phyloP scores from a whole-genome alignment of 2,797 vertebrate genomes.

The Gallinago nigripennis region DNA sequence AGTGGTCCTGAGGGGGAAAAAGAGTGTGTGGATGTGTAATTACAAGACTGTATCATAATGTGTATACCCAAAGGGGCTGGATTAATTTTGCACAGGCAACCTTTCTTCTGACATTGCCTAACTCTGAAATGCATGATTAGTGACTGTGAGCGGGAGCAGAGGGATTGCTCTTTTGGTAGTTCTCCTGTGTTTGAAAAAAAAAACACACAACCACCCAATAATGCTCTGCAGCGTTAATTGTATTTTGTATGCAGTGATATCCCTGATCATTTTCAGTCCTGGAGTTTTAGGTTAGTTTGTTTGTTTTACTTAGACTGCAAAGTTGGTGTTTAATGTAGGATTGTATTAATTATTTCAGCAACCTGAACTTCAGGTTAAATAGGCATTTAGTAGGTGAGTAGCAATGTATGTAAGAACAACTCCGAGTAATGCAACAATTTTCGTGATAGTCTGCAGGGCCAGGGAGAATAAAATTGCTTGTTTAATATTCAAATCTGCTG shows the following conservation, averaged over 20 bases:
- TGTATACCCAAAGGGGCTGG: not conserved
- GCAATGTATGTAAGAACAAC: not conserved
- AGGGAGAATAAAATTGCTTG: not conserved
- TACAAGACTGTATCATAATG: conserved; percentile 20
- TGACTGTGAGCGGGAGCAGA: not conserved
- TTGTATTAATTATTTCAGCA: not conserved
- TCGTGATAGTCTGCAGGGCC: not conserved
- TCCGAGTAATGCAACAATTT: not conserved
- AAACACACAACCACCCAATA: not conserved
- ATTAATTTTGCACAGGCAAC: conserved; percentile 44
- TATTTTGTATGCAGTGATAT: not conserved
- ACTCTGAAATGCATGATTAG: conserved; percentile 37
- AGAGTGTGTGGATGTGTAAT: conserved; percentile 2
- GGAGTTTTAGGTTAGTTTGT: not conserved
- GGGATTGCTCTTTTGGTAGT: not conserved
- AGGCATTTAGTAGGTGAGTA: not conserved
- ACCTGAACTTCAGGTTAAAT: not conserved
- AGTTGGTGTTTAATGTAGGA: not conserved
- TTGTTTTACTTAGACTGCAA: not conserved
- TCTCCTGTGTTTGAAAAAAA: not conserved
- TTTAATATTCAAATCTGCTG: not conserved
- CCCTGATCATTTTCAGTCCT: not conserved
- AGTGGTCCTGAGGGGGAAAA: conserved; percentile 1
- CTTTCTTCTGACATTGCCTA: conserved; percentile 44
- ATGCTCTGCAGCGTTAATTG: not conserved